These are phyloP conservation scores for Caenorhabditis sulstoni DNA, from an alignment of 2,888 invertebrate genomes.

Conservation along the genomic window DNA sequence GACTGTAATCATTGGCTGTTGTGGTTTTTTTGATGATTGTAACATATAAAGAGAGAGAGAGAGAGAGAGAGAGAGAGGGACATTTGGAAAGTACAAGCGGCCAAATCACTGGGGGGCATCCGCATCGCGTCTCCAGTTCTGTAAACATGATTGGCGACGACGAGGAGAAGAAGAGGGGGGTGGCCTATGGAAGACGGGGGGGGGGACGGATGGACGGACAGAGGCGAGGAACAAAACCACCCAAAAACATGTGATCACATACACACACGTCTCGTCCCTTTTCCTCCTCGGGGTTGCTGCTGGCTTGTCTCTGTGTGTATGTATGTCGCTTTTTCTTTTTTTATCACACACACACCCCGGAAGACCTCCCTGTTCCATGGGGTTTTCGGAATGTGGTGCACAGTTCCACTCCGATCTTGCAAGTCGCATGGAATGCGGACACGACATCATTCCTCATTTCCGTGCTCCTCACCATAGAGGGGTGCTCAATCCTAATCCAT, in stretches of 20 bases:
- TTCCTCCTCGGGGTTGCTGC: background rate
- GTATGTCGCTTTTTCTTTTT: conserved; percentile 1
- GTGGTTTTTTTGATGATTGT: background rate
- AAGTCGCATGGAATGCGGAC: too few species aligned
- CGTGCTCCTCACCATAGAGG: too few species aligned
- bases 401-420: too few species aligned
- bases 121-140: background rate
- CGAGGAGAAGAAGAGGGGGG: too few species aligned
- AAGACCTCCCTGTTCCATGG: too few species aligned
- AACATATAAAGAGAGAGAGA: background rate
- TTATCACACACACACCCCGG: conserved; percentile 2
- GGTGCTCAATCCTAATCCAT: background rate
- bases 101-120: background rate
- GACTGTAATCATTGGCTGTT: too few species aligned
- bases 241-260: conserved; percentile 11
- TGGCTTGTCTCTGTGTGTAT: background rate
- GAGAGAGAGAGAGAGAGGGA: background rate
- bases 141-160: conserved; percentile 8
- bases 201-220: background rate
- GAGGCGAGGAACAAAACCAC: background rate
- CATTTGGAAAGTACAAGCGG: background rate
- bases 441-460: too few species aligned
- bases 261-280: background rate
- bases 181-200: background rate
- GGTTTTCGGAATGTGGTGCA: too few species aligned